Conservation (phyloP, 2,113 vertebrate species). For the Syngnathus typhle region DNA sequence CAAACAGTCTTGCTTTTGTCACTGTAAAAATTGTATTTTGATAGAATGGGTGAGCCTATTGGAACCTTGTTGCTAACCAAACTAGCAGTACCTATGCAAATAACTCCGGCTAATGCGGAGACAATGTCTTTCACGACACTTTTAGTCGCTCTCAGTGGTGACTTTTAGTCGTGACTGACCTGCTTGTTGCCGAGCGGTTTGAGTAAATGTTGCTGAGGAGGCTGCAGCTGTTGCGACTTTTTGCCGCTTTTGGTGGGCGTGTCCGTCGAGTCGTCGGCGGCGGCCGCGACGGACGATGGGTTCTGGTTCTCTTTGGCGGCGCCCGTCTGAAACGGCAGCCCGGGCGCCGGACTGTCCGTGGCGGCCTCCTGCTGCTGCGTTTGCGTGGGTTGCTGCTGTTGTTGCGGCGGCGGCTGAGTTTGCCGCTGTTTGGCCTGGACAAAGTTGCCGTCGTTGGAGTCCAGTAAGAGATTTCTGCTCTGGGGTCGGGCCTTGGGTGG, state of each 20-base stretch:
- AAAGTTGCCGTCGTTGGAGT: constrained; percentile 79
- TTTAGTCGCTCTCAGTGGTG: not conserved
- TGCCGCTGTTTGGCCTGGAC: constrained; percentile 57
- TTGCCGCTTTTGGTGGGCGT: constrained; percentile 66
- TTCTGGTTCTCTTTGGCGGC: constrained; percentile 65
- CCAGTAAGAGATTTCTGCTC: constrained; percentile 85
- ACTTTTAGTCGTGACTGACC: too few relatives aligned
- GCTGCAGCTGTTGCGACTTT: constrained; percentile 65
- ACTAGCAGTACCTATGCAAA: not conserved
- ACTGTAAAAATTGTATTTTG: too few relatives aligned
- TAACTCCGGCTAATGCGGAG: too few relatives aligned
- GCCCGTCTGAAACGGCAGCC: constrained; percentile 74
- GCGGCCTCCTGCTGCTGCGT: constrained; percentile 65
- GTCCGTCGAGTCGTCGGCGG: constrained; percentile 57
- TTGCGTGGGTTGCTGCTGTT: constrained; percentile 22
- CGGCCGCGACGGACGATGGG: constrained; percentile 14
- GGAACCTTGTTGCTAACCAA: not conserved
- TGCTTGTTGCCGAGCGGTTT: constrained; percentile 72
- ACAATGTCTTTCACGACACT: too few relatives aligned
- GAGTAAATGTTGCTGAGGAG: constrained; percentile 69
- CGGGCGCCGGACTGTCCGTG: constrained; percentile 79
- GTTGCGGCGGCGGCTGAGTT: constrained; percentile 27
- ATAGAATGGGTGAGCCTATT: not conserved
- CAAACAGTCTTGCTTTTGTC: too few relatives aligned
- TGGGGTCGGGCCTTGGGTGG: constrained; percentile 82